phyloP scores from a whole-genome alignment of 1,140 invertebrate genomes.

The Homalodisca vitripennis region DNA sequence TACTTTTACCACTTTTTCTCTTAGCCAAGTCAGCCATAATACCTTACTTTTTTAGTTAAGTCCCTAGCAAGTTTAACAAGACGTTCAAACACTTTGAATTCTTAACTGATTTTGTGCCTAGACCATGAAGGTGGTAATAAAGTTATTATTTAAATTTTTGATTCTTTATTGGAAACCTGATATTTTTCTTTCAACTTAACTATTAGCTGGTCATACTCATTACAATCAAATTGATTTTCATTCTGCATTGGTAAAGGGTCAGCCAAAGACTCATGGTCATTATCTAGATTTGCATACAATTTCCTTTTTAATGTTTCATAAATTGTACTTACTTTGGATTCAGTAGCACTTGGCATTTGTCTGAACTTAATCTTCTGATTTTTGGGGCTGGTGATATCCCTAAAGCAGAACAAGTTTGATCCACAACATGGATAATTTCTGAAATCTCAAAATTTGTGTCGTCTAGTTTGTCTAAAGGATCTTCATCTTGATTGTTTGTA shows the following conservation, averaged over 20 bases:
- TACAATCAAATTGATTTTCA: constrained; percentile 22
- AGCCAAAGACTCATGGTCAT: background rate
- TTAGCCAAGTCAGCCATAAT: constrained; percentile 27
- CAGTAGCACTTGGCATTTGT: constrained; percentile 11
- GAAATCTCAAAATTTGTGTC: background rate
- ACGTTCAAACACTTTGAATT: constrained; percentile 31
- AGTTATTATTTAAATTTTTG: constrained; percentile 30
- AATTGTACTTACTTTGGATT: constrained; percentile 25
- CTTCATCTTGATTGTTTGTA: constrained; percentile 11
- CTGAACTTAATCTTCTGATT: constrained; percentile 26
- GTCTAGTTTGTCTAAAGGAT: background rate
- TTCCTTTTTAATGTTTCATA: constrained; percentile 18
- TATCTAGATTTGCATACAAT: background rate
- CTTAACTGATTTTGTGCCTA: constrained; percentile 9
- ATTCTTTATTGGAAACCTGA: constrained; percentile 28
- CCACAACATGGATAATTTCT: constrained; percentile 21
- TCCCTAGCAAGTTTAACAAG: constrained; percentile 24
- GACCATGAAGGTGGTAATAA: constrained; percentile 29
- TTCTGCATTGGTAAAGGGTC: background rate
- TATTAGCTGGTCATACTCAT: constrained; percentile 27
- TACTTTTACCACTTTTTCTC: constrained; percentile 10
- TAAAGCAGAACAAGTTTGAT: constrained; percentile 18
- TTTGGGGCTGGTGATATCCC: constrained; percentile 24
- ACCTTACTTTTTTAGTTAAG: constrained; percentile 27
- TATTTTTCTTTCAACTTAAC: constrained; percentile 28